Evolutionary conservation across 1,140 invertebrate species (phyloP).

Genomic region (Reticulitermes speratus): DNA sequence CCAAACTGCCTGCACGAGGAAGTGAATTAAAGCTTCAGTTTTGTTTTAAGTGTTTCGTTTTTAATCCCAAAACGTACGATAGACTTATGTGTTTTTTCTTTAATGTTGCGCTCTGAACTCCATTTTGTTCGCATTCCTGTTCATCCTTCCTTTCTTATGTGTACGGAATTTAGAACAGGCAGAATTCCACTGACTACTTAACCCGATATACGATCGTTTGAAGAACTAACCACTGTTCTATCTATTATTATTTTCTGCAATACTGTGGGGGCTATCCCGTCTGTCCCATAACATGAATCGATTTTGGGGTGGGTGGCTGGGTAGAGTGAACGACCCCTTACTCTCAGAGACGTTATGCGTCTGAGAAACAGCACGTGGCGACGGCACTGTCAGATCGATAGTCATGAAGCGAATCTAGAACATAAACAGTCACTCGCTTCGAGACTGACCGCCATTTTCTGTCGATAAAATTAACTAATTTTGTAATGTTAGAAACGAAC

Average conservation of each 20-base stretch:
- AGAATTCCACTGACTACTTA: background rate
- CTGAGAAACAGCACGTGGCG: background rate
- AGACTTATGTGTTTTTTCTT: background rate
- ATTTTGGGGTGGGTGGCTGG: constrained; percentile 16
- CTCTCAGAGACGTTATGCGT: constrained; percentile 1
- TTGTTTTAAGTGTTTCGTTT: too few species aligned
- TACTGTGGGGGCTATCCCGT: background rate
- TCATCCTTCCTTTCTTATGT: background rate
- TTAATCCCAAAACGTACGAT: background rate
- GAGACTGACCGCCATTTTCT: constrained; percentile 2
- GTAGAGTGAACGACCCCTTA: constrained; percentile 1
- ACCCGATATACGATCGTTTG: background rate
- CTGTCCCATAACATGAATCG: constrained; percentile 1
- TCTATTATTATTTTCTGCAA: background rate
- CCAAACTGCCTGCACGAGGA: too few species aligned
- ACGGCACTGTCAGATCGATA: background rate
- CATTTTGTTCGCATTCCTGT: background rate
- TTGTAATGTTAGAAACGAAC: too few species aligned
- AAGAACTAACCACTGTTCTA: background rate
- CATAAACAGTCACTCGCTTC: background rate
- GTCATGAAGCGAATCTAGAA: background rate
- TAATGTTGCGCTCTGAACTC: background rate
- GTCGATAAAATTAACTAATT: background rate
- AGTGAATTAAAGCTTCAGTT: too few species aligned
- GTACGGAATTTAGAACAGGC: background rate